phyloP scores from a whole-genome alignment of 2,113 vertebrate genomes.

The Accipiter cooperii region DNA sequence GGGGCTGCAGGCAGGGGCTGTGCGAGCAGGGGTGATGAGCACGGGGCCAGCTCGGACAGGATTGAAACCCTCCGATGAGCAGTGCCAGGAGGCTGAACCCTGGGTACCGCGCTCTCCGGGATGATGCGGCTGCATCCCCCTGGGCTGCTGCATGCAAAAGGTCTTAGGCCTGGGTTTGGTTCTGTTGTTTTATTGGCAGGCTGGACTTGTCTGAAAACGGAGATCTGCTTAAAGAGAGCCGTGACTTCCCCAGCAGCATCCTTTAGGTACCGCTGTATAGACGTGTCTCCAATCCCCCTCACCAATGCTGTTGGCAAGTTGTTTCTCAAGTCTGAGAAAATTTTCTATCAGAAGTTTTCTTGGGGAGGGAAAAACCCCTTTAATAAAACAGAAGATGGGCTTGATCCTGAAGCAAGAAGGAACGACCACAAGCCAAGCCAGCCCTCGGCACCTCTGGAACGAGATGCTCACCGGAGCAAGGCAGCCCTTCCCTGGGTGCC shows the following conservation, averaged over 20 bases:
- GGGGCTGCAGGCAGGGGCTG: neutral
- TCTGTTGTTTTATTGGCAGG: neutral
- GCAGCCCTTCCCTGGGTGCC: neutral
- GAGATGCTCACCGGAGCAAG: neutral
- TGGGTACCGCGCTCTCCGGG: rapidly evolving
- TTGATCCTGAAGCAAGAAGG: neutral
- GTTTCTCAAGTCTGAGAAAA: neutral
- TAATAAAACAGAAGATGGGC: neutral
- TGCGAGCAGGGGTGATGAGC: neutral
- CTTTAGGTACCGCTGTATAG: rapidly evolving
- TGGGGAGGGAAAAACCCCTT: neutral
- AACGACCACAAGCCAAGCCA: rapidly evolving
- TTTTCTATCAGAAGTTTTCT: neutral
- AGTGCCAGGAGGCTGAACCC: neutral
- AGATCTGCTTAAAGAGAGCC: neutral
- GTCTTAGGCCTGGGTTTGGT: neutral
- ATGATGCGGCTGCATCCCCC: rapidly evolving
- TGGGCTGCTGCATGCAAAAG: rapidly evolving
- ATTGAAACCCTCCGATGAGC: rapidly evolving
- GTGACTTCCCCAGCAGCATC: neutral
- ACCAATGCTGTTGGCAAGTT: neutral
- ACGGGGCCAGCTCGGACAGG: neutral
- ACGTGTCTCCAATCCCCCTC: rapidly evolving
- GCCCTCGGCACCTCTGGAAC: neutral
- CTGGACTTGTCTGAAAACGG: neutral